These are phyloP conservation scores for Parnassius glacialis DNA, from an alignment of 2,888 invertebrate genomes.

Conservation along the genomic window DNA sequence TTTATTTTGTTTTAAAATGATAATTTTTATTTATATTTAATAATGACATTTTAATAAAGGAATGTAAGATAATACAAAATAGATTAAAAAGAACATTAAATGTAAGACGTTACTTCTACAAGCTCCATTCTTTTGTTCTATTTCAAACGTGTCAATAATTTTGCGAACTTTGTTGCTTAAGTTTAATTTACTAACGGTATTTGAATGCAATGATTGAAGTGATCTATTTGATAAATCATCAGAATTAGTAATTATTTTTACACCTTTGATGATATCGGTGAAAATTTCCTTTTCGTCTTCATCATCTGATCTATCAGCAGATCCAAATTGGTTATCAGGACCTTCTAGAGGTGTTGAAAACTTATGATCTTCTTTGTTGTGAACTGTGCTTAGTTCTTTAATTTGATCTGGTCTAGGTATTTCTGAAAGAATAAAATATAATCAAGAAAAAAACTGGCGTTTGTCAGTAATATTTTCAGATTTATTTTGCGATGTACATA, in stretches of 20 bases:
- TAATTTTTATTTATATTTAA: too few species aligned
- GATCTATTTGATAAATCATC: conserved; percentile 53
- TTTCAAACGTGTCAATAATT: conserved; percentile 61
- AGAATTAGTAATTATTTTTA: conserved; percentile 33
- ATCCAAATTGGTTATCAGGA: conserved; percentile 86
- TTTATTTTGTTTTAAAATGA: neutral
- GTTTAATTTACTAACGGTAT: conserved; percentile 53
- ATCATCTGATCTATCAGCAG: conserved; percentile 86
- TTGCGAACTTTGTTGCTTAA: conserved; percentile 68
- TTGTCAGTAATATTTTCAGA: too few species aligned
- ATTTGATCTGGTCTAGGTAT: conserved; percentile 85
- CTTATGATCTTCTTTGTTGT: conserved; percentile 80
- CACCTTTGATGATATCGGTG: conserved; percentile 37
- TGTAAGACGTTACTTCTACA: conserved; percentile 35
- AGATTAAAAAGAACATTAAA: conserved; percentile 18
- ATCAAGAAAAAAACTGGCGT: too few species aligned
- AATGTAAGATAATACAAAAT: neutral
- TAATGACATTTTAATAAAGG: too few species aligned
- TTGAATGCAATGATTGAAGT: conserved; percentile 40
- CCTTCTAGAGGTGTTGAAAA: conserved; percentile 69
- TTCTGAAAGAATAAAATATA: conserved; percentile 71
- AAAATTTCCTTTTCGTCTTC: conserved; percentile 70
- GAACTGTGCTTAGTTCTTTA: conserved; percentile 75
- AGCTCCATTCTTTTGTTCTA: conserved; percentile 23
- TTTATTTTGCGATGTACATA: too few species aligned